A percentile compares a stretch with the other conserved stretches of the same genome.
Evolutionary conservation across 92 coral and sea anemone species (phyloP).

Genomic region (Zoanthus solanderi): DNA sequence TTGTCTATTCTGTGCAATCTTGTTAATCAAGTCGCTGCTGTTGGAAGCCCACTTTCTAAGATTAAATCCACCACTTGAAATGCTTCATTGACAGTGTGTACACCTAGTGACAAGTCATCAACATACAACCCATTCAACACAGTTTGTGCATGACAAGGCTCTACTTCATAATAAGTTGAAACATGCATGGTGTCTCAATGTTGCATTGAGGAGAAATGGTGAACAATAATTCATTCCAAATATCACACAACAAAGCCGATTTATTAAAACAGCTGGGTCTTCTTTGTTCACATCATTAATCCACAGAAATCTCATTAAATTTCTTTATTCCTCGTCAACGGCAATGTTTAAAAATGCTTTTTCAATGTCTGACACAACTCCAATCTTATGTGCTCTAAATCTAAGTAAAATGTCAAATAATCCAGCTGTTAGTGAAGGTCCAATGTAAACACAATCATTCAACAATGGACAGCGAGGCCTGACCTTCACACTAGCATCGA

Average conservation of each 20-base stretch:
- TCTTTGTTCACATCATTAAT: slow-evolving; percentile 53
- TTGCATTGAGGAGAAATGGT: slow-evolving; percentile 69
- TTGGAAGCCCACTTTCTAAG: slow-evolving; percentile 71
- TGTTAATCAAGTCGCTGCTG: slow-evolving; percentile 40
- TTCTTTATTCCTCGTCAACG: slow-evolving; percentile 59
- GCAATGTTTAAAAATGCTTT: slow-evolving; percentile 63
- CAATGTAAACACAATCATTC: slow-evolving; percentile 63
- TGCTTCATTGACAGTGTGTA: slow-evolving; percentile 46
- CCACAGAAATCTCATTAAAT: slow-evolving; percentile 68
- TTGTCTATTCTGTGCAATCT: slow-evolving; percentile 41
- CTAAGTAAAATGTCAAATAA: slow-evolving; percentile 63
- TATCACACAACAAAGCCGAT: slow-evolving; percentile 62
- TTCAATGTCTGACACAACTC: slow-evolving; percentile 55
- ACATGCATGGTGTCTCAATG: slow-evolving; percentile 70
- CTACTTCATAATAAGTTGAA: slow-evolving; percentile 37
- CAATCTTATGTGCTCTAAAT: slow-evolving; percentile 61
- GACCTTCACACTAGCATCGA: slow-evolving; percentile 33
- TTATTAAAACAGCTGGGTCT: slow-evolving; percentile 48
- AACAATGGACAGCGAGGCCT: slow-evolving; percentile 46
- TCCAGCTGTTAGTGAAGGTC: slow-evolving; percentile 56
- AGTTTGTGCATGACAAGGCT: slow-evolving; percentile 31
- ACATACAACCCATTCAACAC: slow-evolving; percentile 58
- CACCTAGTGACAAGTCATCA: slow-evolving; percentile 71
- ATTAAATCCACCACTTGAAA: slow-evolving; percentile 62
- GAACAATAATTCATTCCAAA: slow-evolving; percentile 71